Base-by-base conservation (phyloP, 2,888 invertebrate species). In the Calephelis perditalis region DNA sequence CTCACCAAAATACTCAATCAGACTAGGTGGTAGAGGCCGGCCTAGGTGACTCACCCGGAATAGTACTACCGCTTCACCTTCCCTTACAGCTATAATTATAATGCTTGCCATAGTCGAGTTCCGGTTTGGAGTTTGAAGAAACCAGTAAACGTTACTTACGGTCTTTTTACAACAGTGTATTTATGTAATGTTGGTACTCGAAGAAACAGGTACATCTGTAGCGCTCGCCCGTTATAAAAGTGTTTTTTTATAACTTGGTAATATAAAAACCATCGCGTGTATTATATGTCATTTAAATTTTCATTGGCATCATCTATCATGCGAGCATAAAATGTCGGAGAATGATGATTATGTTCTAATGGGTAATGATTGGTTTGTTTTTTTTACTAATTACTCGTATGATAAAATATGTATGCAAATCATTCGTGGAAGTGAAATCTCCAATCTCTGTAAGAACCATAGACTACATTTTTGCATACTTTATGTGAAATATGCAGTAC, bases 281-380 rank as follows among this genome's bases (percentile, higher is more conserved):
- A 40, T 59, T 61, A 70, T 65, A 52, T 59, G 60, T 61, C 61
- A 70, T 69, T 71, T 65, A 57, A 68, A 71, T 68, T 68, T 63
- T 67, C 65, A 71, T 69, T 68, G 64, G 60, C 65, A 15, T 68
- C 65, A 63, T 61, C 55, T 44, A 59, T 26, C 56, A 47, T 62
- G 58, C 52, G 12, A 58, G 46, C 65, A 62, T 62, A 52, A 61
- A 52, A 55, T 62, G 59, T 61, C 40, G 54, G 59, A 35, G 61
- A 61, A 62, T 45, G 49, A 44, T 58, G 11, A 52, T 35, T 52
- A 26, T 35, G 26, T 35, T 52, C 35, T 52, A 52, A 11, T 52
- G 35, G 52, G 52, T 35, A 56, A 54, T 62, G 44, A 58, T 58
- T 64, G 49, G 35, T 62, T 60, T 64, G 60, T 63, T 62, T 59